A percentile compares a stretch with the other conserved stretches of the same genome.
Conservation (phyloP, 2,113 vertebrate species). For the Columbina picui region DNA sequence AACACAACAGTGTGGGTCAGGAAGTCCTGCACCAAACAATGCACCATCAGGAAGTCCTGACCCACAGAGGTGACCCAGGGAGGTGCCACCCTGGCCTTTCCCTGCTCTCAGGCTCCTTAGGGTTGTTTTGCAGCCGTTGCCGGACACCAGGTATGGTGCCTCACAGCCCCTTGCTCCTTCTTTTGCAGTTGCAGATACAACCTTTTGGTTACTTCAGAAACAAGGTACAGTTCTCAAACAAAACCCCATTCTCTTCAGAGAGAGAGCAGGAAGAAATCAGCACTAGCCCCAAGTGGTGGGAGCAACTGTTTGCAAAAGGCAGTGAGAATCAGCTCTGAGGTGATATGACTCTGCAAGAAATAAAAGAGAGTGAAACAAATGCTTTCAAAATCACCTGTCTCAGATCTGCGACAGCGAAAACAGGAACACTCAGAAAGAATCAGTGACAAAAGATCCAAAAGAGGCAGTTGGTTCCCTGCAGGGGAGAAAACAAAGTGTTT, state of each 20-base stretch:
- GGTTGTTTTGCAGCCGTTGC: not conserved
- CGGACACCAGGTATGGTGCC: not conserved
- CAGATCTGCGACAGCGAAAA: not conserved
- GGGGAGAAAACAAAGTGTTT: slow-evolving; percentile 51
- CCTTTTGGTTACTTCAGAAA: not conserved
- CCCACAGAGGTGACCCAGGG: not conserved
- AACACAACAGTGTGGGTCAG: not conserved
- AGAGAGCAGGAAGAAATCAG: not conserved
- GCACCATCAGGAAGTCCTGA: not conserved
- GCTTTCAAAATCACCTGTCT: slow-evolving; percentile 5
- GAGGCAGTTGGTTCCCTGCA: not conserved
- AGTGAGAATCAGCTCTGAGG: not conserved
- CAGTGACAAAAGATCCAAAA: slow-evolving; percentile 31
- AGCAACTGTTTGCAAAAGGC: not conserved
- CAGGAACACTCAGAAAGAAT: not conserved
- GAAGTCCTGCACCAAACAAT: too few relatives aligned
- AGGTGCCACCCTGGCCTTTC: not conserved
- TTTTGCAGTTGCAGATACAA: accelerated
- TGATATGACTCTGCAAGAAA: slow-evolving; percentile 43
- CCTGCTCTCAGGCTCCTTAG: not conserved
- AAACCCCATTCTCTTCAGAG: not conserved
- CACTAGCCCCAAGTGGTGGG: not conserved
- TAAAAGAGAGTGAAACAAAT: slow-evolving; percentile 20
- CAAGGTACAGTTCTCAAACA: not conserved
- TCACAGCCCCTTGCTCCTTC: not conserved